Percentiles rank a stretch among this genome's conserved stretches.
Conservation (phyloP, 2,888 invertebrate species). For the Tribolium freemani region DNA sequence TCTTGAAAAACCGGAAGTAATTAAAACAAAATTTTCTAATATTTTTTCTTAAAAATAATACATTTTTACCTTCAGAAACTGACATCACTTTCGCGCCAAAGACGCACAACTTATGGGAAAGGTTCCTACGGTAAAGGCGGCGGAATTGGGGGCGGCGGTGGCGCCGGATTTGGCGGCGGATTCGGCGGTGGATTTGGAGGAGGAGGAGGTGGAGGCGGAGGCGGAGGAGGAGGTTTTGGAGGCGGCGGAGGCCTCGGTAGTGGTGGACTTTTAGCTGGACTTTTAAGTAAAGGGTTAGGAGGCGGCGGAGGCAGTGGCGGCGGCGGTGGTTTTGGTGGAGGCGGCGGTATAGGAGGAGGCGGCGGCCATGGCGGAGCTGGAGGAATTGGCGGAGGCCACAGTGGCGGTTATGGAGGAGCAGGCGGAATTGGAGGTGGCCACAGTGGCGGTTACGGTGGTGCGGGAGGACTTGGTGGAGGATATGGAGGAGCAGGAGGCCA, state of each 20-base stretch:
- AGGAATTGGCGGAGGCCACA: constrained; percentile 24
- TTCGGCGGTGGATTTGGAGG: constrained; percentile 30
- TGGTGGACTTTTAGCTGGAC: constrained; percentile 26
- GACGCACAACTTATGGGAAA: constrained; percentile 46
- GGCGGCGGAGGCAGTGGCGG: constrained; percentile 8
- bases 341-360: constrained; percentile 52
- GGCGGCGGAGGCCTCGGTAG: constrained; percentile 67
- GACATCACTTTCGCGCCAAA: constrained; percentile 33
- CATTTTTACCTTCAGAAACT: constrained; percentile 40
- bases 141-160: constrained; percentile 47
- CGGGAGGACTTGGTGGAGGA: constrained; percentile 29
- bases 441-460: constrained; percentile 48
- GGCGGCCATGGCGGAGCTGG: constrained; percentile 24
- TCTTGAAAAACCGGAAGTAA: constrained; percentile 57
- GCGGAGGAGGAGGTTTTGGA: constrained; percentile 58
- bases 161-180: constrained; percentile 27
- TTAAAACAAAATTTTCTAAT: constrained; percentile 10
- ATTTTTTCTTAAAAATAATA: too few relatives aligned
- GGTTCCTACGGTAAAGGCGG: constrained; percentile 49
- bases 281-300: constrained; percentile 2
- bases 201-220: constrained; percentile 65
- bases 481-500: constrained; percentile 23
- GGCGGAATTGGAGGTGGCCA: constrained; percentile 62
- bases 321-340: constrained; percentile 54
- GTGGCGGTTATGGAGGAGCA: constrained; percentile 60